Evolutionary conservation across 1,140 invertebrate genomes (phyloP).

Genomic region (Hypothenemus hampei): DNA sequence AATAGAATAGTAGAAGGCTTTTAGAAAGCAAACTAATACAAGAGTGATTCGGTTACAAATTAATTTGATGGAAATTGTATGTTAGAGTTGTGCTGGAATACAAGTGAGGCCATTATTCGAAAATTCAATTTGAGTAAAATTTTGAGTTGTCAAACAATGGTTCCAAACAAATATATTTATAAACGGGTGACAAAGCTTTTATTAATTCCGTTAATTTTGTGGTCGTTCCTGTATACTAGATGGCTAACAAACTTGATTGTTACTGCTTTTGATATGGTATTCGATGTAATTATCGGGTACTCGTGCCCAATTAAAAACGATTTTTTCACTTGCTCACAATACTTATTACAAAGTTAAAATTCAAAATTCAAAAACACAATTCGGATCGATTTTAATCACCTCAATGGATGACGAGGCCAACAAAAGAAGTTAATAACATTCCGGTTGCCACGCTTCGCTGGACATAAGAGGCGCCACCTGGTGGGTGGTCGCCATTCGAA

Average conservation of each 20-base stretch:
- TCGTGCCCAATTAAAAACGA: too few species aligned
- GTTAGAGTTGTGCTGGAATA: too few species aligned
- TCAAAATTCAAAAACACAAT: conserved; percentile 16
- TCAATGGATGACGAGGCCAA: conserved; percentile 15
- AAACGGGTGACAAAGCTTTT: background rate
- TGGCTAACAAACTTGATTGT: background rate
- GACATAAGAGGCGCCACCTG: conserved; percentile 26
- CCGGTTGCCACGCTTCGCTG: conserved; percentile 18
- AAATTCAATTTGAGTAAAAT: background rate
- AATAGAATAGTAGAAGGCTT: too few species aligned
- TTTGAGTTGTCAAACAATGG: background rate
- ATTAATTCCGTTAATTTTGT: background rate
- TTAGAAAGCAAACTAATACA: too few species aligned
- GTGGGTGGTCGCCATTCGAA: conserved; percentile 31
- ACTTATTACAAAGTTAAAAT: too few species aligned
- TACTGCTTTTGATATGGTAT: too few species aligned
- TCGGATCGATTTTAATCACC: conserved; percentile 28
- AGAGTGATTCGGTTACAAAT: too few species aligned
- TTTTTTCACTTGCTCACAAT: too few species aligned
- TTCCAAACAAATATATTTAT: background rate
- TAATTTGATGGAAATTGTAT: too few species aligned
- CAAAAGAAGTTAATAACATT: conserved; percentile 33
- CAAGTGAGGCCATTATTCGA: background rate
- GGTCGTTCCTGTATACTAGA: background rate
- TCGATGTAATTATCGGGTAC: too few species aligned